Conservation (phyloP, 1,140 invertebrate species). For the Spodoptera frugiperda region DNA sequence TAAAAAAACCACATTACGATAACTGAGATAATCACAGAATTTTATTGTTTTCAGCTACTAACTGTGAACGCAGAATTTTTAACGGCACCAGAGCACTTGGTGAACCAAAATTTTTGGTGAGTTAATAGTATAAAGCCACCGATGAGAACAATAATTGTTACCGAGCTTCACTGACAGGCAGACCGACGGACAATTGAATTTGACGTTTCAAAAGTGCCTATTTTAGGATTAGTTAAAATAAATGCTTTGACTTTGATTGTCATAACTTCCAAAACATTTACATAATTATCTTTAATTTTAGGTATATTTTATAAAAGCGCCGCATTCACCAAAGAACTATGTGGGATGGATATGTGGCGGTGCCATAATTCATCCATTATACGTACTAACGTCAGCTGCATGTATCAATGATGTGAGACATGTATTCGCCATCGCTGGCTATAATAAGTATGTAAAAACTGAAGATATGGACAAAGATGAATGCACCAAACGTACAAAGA, state of each 20-base stretch:
- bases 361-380: slow-evolving; percentile 8
- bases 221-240: too few relatives aligned
- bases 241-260: too few relatives aligned
- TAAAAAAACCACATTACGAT: too few relatives aligned
- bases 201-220: too few relatives aligned
- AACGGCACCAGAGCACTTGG: background rate
- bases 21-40: background rate
- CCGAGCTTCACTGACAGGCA: too few relatives aligned
- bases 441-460: slow-evolving; percentile 35
- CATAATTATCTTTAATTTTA: background rate
- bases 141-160: too few relatives aligned
- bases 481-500: slow-evolving; percentile 34
- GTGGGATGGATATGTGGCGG: slow-evolving; percentile 35
- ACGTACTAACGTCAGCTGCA: slow-evolving; percentile 26
- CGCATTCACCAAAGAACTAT: background rate
- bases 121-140: background rate
- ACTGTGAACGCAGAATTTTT: slow-evolving; percentile 6
- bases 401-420: slow-evolving; percentile 34
- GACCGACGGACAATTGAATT: too few relatives aligned
- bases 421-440: slow-evolving; percentile 47
- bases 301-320: slow-evolving; percentile 1
- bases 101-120: background rate
- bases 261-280: too few relatives aligned
- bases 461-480: slow-evolving; percentile 31
- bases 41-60: background rate